Percentiles rank a stretch among this genome's conserved stretches.
Conservation (phyloP, 2,797 vertebrate species). For the Oceanodroma leucorhoa region DNA sequence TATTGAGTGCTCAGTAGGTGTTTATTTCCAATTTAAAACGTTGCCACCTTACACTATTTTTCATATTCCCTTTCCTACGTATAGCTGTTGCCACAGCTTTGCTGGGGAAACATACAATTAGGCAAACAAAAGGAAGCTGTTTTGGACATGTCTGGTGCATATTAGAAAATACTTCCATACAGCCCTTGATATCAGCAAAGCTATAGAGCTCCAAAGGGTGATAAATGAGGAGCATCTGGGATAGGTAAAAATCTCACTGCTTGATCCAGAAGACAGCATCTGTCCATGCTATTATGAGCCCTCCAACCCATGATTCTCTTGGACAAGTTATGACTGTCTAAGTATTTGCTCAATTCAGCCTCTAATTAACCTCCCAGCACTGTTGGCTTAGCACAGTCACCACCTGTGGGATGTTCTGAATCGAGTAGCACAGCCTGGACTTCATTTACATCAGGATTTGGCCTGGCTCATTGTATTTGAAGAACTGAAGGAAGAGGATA, state of each 20-base stretch:
- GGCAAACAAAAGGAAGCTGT: background rate
- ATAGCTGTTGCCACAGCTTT: background rate
- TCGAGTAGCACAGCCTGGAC: background rate
- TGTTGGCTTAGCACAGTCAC: background rate
- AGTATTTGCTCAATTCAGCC: background rate
- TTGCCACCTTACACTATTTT: background rate
- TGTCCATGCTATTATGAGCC: background rate
- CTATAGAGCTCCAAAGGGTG: background rate
- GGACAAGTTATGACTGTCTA: background rate
- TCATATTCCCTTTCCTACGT: background rate
- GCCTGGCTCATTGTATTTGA: background rate
- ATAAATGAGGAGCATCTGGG: background rate
- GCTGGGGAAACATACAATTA: background rate
- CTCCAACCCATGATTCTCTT: background rate
- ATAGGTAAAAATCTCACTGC: background rate
- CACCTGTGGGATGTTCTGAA: conserved; percentile 7
- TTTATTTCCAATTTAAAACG: background rate
- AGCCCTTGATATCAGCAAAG: background rate
- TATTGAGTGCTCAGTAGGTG: background rate
- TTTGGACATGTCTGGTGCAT: background rate
- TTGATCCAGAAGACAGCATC: background rate
- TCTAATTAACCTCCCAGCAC: background rate
- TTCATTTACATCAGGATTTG: background rate
- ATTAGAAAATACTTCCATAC: background rate
- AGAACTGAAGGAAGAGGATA: background rate